phyloP scores from a whole-genome alignment of 2,113 vertebrate genomes.

The Poeciliopsis retropinna region DNA sequence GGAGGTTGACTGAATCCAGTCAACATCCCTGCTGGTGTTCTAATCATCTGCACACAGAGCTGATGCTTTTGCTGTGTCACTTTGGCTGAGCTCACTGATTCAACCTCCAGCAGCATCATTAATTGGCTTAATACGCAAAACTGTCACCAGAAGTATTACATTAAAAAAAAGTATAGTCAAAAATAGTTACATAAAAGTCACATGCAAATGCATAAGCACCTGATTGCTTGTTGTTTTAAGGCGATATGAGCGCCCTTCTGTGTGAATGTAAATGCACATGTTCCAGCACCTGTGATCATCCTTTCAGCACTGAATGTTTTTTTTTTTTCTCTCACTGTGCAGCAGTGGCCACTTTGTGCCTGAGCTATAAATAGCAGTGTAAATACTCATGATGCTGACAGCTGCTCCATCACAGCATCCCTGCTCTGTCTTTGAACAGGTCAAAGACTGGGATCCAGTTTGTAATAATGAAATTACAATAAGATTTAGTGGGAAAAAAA shows the following conservation, averaged over 20 bases:
- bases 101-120: conserved; percentile 34
- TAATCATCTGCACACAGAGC: conserved; percentile 22
- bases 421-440: conserved; percentile 36
- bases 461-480: conserved; percentile 2
- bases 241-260: not conserved
- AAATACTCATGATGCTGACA: conserved; percentile 60
- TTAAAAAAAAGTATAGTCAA: conserved; percentile 51
- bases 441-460: conserved; percentile 17
- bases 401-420: conserved; percentile 66
- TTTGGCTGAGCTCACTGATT: conserved; percentile 10
- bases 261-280: not conserved
- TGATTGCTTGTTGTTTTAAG: not conserved
- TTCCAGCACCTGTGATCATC: conserved; percentile 6
- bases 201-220: not conserved
- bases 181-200: conserved; percentile 49
- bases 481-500: not conserved
- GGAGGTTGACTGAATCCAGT: conserved; percentile 17
- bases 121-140: conserved; percentile 36
- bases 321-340: conserved; percentile 45
- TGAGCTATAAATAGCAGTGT: conserved; percentile 65
- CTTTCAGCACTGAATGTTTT: conserved; percentile 39
- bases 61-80: conserved; percentile 25
- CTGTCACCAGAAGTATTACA: conserved; percentile 48
- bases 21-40: conserved; percentile 3
- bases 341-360: conserved; percentile 39